Evolutionary conservation across 1,140 invertebrate genomes (phyloP), one percentile per base, ranked within the genome.

Genomic region (Stratiolaelaps scimitus): DNA sequence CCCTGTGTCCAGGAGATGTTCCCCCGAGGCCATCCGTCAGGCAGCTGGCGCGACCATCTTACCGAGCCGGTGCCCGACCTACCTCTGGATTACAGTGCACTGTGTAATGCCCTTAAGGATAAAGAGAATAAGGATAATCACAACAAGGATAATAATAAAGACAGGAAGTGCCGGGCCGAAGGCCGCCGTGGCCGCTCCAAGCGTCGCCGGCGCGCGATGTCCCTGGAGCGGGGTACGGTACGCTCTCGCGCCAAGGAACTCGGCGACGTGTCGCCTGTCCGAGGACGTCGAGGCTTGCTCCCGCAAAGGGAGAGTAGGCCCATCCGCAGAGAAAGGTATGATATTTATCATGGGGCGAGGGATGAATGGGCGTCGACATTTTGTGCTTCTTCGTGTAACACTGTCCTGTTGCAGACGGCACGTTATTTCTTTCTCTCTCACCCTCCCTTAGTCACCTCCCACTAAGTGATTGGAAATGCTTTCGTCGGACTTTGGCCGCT

Each of bases 241-340:
- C 53, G 53, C 53, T 60, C 53, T 60, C 53, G 53, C 26, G 53
- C 53, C 53, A 60, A 60, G 34, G 53, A 60, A 26, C 53, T 60
- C 23, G 53, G 53, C 53, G 34, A 60, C 53, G 53, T 60, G 2
- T 60, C 53, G 34, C 53, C 53, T 34, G 23, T 60, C 1, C 53
- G 53, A 26, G 53, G 53, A 29, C 53, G 53, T 60, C 53, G 53
- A 26, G 53, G 53, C 17, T 60, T 23, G 10, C 53, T 60, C 2
- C 53, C 53, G 17, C 53, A 60, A 60, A 26, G 53, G 34, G 53
- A 60, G 15, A 26, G 53, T 10, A 1, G 53, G 26, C 53, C 53
- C 53, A 60, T 60, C 53, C 26, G 53, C 26, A 26, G 53, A 60
- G 53, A 60, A 60, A 60, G 53, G 53, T 60, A 60, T 26, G 23